These are phyloP conservation scores for Sciaenops ocellatus DNA, from an alignment of 2,797 vertebrate species.

Conservation along the genomic window DNA sequence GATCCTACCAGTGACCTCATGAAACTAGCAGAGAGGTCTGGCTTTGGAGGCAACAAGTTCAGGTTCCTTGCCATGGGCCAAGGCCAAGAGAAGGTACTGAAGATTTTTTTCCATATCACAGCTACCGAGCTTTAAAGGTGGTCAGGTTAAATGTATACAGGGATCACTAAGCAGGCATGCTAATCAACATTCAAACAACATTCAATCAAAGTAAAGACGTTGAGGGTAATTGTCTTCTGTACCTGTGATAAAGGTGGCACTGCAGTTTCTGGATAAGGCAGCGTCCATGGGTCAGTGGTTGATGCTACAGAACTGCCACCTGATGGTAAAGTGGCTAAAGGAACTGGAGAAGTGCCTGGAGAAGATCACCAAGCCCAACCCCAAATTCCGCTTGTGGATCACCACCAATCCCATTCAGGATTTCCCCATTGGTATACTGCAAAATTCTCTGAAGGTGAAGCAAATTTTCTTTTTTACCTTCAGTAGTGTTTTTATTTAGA, in stretches of 20 bases:
- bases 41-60: constrained; percentile 90
- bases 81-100: constrained; percentile 94
- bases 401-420: constrained; percentile 94
- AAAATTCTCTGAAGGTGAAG: constrained; percentile 93
- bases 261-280: constrained; percentile 90
- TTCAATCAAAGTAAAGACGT: background rate
- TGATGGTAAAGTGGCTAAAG: constrained; percentile 94
- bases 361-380: constrained; percentile 90
- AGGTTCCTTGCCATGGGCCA: constrained; percentile 98
- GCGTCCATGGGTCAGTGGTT: constrained; percentile 92
- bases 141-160: background rate
- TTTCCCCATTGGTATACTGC: constrained; percentile 95
- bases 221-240: constrained; percentile 12
- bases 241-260: constrained; percentile 85
- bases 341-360: constrained; percentile 94
- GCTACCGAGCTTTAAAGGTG: background rate
- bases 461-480: constrained; percentile 9
- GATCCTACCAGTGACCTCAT: constrained; percentile 94
- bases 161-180: background rate
- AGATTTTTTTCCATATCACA: background rate
- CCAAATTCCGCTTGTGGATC: constrained; percentile 95
- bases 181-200: background rate
- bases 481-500: background rate
- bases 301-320: constrained; percentile 97
- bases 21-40: constrained; percentile 91